These are phyloP conservation scores for Oscheius sp. DNA, from an alignment of 2,888 invertebrate genomes.

Conservation along the genomic window DNA sequence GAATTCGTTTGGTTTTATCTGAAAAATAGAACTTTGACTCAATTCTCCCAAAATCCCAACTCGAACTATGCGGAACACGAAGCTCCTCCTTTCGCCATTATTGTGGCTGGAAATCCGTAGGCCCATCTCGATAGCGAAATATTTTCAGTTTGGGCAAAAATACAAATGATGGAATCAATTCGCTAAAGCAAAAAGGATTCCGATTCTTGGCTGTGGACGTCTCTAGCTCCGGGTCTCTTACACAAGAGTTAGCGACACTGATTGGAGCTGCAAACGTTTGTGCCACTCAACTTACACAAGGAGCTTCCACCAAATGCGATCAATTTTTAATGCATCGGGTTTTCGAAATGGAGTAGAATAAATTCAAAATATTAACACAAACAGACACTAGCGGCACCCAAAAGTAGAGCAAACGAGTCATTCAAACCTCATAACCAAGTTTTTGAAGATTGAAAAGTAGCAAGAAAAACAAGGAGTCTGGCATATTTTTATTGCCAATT, in stretches of 20 bases:
- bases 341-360: conserved; percentile 4
- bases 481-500: too few relatives aligned
- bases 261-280: conserved; percentile 4
- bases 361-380: too few relatives aligned
- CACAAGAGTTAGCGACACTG: neutral
- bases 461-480: too few relatives aligned
- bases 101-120: neutral
- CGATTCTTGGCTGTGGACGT: neutral
- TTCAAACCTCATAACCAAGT: too few relatives aligned
- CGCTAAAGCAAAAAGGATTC: neutral
- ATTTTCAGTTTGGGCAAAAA: neutral
- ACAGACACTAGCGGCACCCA: too few relatives aligned
- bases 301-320: neutral
- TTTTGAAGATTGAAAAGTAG: too few relatives aligned
- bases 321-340: conserved; percentile 7
- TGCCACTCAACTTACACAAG: neutral
- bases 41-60: neutral
- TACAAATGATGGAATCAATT: neutral
- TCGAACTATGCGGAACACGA: conserved; percentile 14
- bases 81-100: conserved; percentile 7
- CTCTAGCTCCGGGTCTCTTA: neutral
- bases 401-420: too few relatives aligned
- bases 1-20: too few relatives aligned
- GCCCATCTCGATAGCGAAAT: neutral
- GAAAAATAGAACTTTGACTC: neutral